These are phyloP conservation scores for Delichon dasypus DNA, from an alignment of 2,797 vertebrate species.

Conservation along the genomic window DNA sequence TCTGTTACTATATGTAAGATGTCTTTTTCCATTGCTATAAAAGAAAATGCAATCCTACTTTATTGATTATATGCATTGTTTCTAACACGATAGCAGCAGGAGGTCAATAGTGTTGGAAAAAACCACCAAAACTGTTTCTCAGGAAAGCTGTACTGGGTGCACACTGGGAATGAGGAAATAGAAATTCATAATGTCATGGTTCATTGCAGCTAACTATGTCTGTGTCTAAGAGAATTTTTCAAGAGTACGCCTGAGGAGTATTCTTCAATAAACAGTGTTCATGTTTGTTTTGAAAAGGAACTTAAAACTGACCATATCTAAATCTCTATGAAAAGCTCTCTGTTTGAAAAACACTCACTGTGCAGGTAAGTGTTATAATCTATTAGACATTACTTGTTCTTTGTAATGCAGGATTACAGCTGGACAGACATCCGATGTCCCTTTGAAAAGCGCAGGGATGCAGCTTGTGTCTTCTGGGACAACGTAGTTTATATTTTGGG, in stretches of 20 bases:
- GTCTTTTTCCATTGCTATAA: conserved; percentile 38
- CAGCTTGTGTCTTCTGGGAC: conserved; percentile 96
- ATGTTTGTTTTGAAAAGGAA: conserved; percentile 68
- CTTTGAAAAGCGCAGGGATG: conserved; percentile 97
- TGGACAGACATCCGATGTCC: conserved; percentile 98
- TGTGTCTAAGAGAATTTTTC: conserved; percentile 65
- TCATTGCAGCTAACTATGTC: conserved; percentile 57
- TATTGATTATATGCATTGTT: conserved; percentile 27
- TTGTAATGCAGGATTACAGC: conserved; percentile 87
- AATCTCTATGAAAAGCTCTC: conserved; percentile 67
- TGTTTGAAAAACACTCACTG: conserved; percentile 61
- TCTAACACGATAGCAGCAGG: conserved; percentile 5
- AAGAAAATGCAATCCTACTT: conserved; percentile 42
- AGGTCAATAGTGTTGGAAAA: background rate
- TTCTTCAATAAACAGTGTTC: conserved; percentile 63
- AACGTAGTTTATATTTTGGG: conserved; percentile 99
- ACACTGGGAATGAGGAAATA: background rate
- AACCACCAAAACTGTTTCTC: background rate
- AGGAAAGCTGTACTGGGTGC: conserved; percentile 12
- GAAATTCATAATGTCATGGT: conserved; percentile 49
- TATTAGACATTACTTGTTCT: conserved; percentile 63
- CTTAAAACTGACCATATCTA: conserved; percentile 58
- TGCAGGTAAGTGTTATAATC: conserved; percentile 63
- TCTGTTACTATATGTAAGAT: conserved; percentile 44
- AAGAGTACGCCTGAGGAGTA: conserved; percentile 57